Evolutionary conservation across 2,888 invertebrate species (phyloP).

Genomic region (Auanema sp.): DNA sequence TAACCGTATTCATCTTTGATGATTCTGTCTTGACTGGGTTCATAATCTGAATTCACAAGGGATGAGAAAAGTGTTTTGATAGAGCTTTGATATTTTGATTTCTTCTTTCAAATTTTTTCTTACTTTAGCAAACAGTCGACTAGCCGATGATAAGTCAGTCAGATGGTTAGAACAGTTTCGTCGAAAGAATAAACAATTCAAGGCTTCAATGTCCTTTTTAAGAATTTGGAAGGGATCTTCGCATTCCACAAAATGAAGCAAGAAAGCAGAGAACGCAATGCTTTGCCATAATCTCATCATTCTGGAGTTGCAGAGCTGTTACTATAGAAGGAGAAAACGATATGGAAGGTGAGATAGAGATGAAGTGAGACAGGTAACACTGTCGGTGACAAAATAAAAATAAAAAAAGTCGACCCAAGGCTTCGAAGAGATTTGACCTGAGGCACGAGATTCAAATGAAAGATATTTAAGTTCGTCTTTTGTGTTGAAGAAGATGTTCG

Average conservation of each 20-base stretch:
- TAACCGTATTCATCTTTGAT: slow-evolving; percentile 40
- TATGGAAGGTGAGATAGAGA: slow-evolving; percentile 1
- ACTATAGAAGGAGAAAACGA: background rate
- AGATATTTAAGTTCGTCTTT: slow-evolving; percentile 5
- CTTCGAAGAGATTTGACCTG: background rate
- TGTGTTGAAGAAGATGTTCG: slow-evolving; percentile 6
- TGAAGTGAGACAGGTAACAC: slow-evolving; percentile 4
- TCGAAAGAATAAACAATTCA: slow-evolving; percentile 30
- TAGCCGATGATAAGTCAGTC: slow-evolving; percentile 25
- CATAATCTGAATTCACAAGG: slow-evolving; percentile 28
- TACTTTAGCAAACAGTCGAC: slow-evolving; percentile 26
- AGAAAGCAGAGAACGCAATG: background rate
- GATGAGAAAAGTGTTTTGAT: background rate
- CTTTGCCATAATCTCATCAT: slow-evolving; percentile 1
- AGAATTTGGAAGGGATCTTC: slow-evolving; percentile 12
- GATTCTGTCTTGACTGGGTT: slow-evolving; percentile 6
- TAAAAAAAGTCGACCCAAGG: slow-evolving; percentile 1
- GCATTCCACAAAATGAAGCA: background rate
- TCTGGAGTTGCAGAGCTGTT: background rate
- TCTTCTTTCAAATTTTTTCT: slow-evolving; percentile 2
- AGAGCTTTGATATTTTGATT: background rate
- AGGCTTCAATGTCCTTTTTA: slow-evolving; percentile 18
- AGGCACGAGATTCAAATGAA: background rate
- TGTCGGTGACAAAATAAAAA: slow-evolving; percentile 4
- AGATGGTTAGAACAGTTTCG: slow-evolving; percentile 24